Evolutionary conservation across 1,140 invertebrate species (phyloP).

Genomic region (Nephotettix cincticeps): DNA sequence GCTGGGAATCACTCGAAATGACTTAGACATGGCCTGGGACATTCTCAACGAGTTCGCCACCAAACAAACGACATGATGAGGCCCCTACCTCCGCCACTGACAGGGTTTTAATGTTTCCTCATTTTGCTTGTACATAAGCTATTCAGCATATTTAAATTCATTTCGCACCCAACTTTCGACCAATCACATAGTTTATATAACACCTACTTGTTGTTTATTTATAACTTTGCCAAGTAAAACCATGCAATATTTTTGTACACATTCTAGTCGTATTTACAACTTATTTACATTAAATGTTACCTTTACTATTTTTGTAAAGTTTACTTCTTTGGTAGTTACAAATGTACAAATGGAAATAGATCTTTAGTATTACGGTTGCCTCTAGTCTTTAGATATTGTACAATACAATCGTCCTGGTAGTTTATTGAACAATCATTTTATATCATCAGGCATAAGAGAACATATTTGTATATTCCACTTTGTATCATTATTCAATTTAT

Average conservation of each 20-base stretch:
- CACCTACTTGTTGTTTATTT: neutral
- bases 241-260: conserved; percentile 17
- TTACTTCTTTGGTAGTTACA: neutral
- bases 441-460: too few species aligned
- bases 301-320: conserved; percentile 1
- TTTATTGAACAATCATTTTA: too few species aligned
- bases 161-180: neutral
- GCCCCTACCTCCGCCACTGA: neutral
- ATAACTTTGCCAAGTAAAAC: conserved; percentile 2
- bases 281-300: conserved; percentile 17
- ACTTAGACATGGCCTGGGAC: conserved; percentile 92
- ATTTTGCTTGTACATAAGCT: neutral
- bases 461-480: too few species aligned
- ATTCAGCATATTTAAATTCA: neutral
- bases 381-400: too few species aligned
- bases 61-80: conserved; percentile 48
- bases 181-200: neutral
- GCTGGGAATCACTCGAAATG: conserved; percentile 86
- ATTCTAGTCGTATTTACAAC: conserved; percentile 14
- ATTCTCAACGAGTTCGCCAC: conserved; percentile 90
- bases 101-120: neutral
- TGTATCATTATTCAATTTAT: too few species aligned
- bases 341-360: too few species aligned
- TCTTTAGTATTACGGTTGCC: too few species aligned
- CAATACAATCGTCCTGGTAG: too few species aligned